Evolutionary conservation across 2,797 vertebrate species (phyloP).

Genomic region (Gobio occitaniae): DNA sequence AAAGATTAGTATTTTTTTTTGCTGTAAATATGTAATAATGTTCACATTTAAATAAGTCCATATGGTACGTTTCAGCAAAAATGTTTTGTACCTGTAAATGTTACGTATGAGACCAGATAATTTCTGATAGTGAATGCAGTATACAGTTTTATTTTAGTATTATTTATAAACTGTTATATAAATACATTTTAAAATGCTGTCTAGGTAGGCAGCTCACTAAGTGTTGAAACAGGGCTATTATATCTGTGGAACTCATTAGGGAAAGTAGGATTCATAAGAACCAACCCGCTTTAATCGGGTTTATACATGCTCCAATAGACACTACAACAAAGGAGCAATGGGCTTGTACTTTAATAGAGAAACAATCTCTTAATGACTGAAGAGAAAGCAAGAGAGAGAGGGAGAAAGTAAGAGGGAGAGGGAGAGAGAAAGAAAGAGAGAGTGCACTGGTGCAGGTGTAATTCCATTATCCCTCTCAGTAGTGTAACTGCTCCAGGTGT

Average conservation of each 20-base stretch:
- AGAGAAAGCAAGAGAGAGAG: conserved; percentile 4
- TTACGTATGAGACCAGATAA: not conserved
- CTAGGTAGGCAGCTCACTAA: conserved; percentile 6
- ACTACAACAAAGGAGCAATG: conserved; percentile 28
- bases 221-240: conserved; percentile 10
- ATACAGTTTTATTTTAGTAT: not conserved
- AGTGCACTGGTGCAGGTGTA: conserved; percentile 29
- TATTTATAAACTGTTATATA: not conserved
- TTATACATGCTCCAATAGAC: conserved; percentile 37
- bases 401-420: conserved; percentile 7
- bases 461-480: conserved; percentile 43
- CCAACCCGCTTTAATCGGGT: conserved; percentile 27
- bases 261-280: conserved; percentile 38
- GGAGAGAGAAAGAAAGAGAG: not conserved
- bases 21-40: not conserved
- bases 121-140: not conserved
- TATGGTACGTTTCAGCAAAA: not conserved
- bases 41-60: not conserved
- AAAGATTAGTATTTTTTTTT: not conserved
- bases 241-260: conserved; percentile 25
- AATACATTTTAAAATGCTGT: conserved; percentile 5
- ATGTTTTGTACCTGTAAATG: not conserved
- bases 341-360: conserved; percentile 45
- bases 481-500: conserved; percentile 43
- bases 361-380: conserved; percentile 38